Evolutionary conservation across 2,113 vertebrate genomes (phyloP).

Genomic region (Gallinago paraguaiae): DNA sequence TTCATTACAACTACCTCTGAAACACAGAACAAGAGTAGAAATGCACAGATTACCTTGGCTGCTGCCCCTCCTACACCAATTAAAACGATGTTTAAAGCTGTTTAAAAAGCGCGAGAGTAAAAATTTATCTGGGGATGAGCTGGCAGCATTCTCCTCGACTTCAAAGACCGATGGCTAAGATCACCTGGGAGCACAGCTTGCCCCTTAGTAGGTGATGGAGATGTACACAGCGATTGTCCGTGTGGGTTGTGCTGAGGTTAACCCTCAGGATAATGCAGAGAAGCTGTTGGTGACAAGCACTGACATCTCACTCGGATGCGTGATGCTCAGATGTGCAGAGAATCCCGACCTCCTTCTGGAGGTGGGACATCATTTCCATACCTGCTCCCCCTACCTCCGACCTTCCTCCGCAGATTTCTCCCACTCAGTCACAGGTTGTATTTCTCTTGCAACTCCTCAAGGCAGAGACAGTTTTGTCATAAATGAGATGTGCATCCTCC

Average conservation of each 20-base stretch:
- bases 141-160: not conserved
- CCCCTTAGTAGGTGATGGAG: not conserved
- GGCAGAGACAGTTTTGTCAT: not conserved
- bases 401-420: not conserved
- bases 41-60: not conserved
- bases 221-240: not conserved
- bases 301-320: not conserved
- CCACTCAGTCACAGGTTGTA: not conserved
- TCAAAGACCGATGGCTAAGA: not conserved
- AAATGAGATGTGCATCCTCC: not conserved
- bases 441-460: not conserved
- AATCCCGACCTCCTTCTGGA: not conserved
- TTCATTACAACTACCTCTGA: constrained; percentile 17
- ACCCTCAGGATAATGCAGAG: not conserved
- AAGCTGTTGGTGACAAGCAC: not conserved
- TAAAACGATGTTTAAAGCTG: not conserved
- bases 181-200: not conserved
- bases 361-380: not conserved
- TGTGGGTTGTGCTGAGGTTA: not conserved
- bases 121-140: not conserved
- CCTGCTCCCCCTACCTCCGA: not conserved
- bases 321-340: not conserved
- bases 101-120: not conserved
- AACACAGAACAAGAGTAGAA: not conserved
- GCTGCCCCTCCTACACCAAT: not conserved